Base-by-base conservation (phyloP, 2,888 invertebrate genomes). In the Parnassius glacialis region DNA sequence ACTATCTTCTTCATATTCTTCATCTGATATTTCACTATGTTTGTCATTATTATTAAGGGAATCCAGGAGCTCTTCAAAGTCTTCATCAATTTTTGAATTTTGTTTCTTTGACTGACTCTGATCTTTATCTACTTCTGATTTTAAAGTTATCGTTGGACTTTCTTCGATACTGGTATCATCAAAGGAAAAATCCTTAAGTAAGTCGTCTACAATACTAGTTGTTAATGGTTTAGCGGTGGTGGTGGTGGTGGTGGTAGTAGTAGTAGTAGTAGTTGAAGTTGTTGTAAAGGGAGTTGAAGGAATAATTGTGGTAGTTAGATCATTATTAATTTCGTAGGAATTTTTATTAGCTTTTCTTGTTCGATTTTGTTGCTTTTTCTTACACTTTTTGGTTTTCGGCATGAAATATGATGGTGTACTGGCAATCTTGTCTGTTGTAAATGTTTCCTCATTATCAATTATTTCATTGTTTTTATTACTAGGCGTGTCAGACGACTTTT, bases 371-470 rank as follows among this genome's bases (percentile, higher is more conserved):
- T 86, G 86, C 74, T 86, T 90, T 74, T 89, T 90, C 74, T 86
- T 87, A 68, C 90, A 90, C 74, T 87, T 90, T 1, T 85, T 88
- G 62, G 83, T 87, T 70, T 83, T 87, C n/a, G 77, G 64, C 3
- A 67, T 67, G 10, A 80, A 65, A 61, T 78, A 62, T 57, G 78
- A 61, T 50, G 79, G 69, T 2, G 79, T 70, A 43, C 74, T 68
- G 2, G 77, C 65, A 41, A 73, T 71, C 61, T 73, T 67, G 70
- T 78, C 78, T 16, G 79, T 78, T 44, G 76, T 74, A 42, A 67
- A 58, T n/a, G 67, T 57, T 43, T 78, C 74, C 54, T 79, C 77
- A 34, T 61, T 62, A 59, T 78, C 75, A 55, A 62, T 65, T 25
- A 73, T 70, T 65, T 79, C 74, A 62, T 78, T 80, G 13, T 65